Base-by-base conservation (phyloP, 2,888 invertebrate genomes). In the Brachynemurus nebulosus region DNA sequence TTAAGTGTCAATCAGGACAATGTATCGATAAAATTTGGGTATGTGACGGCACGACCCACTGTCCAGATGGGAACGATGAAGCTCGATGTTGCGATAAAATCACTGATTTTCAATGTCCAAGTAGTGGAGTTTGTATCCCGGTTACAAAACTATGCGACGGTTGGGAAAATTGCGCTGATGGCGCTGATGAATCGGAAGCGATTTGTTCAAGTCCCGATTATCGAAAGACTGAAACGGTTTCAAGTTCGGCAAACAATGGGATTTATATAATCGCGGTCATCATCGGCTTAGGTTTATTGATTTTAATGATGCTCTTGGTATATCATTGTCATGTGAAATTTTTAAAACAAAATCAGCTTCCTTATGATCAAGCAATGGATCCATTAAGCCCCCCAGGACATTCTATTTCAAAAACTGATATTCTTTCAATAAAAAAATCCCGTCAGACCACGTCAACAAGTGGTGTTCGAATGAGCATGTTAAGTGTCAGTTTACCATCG, bases 91-190 rank as follows among this genome's bases (percentile, higher is more conserved):
- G 86, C 57, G 70, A 70, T 40, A 60, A 67, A 1, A 67, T 68
- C 4, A 66, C 70, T 53, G 71, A 72, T 46, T 86, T 82, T 57
- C 76, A 76, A 43, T 86, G 85, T 59, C 78, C 77, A n/a, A 75
- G 76, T 45, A 80, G 77, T 34, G 77, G 78, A 12, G 73, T 79
- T 1, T 89, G 89, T 53, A 74, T 89, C 16, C 70, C 82, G 0
- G 65, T 73, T 2, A 65, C 71, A 0, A 62, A 74, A 6, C 65
- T 86, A 1, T 90, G 90, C 55, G 86, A 90, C 61, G 80, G 81
- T 0, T 77, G 74, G 62, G 74, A 74, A 8, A 77, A 89, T 58
- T 90, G 90, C 59, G 76, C 76, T 1, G 86, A 89, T 63, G 85
- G 84, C 1, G 75, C 81, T 1, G 89, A 90, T 59, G 90, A 90